Evolutionary conservation across 2,113 vertebrate species (phyloP), one percentile per base, ranked within the genome.

Genomic region (Elgaria multicarinata): DNA sequence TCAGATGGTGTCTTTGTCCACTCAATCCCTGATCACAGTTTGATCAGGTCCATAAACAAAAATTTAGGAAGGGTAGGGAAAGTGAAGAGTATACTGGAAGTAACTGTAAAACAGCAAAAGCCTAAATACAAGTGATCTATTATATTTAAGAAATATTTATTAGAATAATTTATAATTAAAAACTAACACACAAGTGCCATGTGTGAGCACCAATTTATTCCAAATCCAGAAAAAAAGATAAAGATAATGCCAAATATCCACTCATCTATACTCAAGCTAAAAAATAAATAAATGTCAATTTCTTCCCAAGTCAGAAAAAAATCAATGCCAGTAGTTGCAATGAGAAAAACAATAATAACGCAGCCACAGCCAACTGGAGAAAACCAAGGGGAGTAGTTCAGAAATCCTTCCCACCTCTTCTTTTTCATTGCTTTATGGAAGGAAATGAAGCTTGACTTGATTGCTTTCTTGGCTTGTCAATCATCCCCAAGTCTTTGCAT

Each of bases 211-310:
- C 14, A 44, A 22, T 83, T 88, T 82, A n/a, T 62, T 82, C 69
- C 44, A 53, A 80, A 79, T n/a, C 7, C 20, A 83, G 66, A 28
- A 64, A 33, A 62, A 20, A 58, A 81, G 20, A 81, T n/a, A n/a
- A 39, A 39, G 58, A 58, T 42, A n/a, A 22, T 72, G 55, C 31
- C 79, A 88, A 83, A 62, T 75, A 10, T 39, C 69, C 31, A 83
- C 69, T 44, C 74, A 50, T 53, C 69, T 74, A 9, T 31, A 42
- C 31, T n/a, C 28, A 88, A 46, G 36, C 53, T 5, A 88, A 39
- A 83, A 88, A 83, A n/a, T n/a, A n/a, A 71, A 88, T 20, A 53
- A 77, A 87, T 46, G 53, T 42, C 69, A 75, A 88, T 88, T 62
- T 82, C 39, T 74, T 88, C 53, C 79, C 69, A 75, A 44, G 69